Evolutionary conservation across 30 jellyfish, hydroid and myxozoan species (phyloP).

Genomic region (Calvadosia cruxmelitensis): DNA sequence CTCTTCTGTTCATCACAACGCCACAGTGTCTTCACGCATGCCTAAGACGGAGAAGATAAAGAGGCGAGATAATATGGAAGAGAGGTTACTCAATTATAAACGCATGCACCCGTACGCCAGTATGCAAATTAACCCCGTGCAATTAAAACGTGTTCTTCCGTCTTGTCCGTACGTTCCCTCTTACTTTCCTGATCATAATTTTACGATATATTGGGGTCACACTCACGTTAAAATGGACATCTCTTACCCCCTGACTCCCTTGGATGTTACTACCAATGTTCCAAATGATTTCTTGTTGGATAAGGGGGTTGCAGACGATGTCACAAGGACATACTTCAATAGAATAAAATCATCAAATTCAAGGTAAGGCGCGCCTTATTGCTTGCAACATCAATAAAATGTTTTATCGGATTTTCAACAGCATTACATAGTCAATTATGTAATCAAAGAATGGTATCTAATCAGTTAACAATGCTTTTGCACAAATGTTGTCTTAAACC

Average conservation of each 20-base stretch:
- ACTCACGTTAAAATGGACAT: slow-evolving; percentile 25
- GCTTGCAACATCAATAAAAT: too few species aligned
- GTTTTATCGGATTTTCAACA: too few species aligned
- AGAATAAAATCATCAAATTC: too few species aligned
- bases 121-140: slow-evolving; percentile 1
- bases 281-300: slow-evolving; percentile 3
- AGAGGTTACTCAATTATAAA: slow-evolving; percentile 5
- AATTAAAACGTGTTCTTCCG: slow-evolving; percentile 20
- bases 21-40: background rate
- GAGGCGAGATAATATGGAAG: slow-evolving; percentile 6
- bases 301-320: slow-evolving; percentile 10
- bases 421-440: too few species aligned
- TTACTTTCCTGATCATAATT: slow-evolving; percentile 20
- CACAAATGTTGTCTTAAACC: too few species aligned
- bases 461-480: too few species aligned
- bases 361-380: too few species aligned
- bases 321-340: too few species aligned
- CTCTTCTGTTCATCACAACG: background rate
- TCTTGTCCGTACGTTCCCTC: slow-evolving; percentile 47
- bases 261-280: background rate
- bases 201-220: slow-evolving; percentile 32
- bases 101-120: slow-evolving; percentile 10
- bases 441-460: too few species aligned
- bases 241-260: slow-evolving; percentile 43
- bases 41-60: slow-evolving; percentile 13